phyloP scores from a whole-genome alignment of 2,113 vertebrate species.

The Sylvilagus bachmani region DNA sequence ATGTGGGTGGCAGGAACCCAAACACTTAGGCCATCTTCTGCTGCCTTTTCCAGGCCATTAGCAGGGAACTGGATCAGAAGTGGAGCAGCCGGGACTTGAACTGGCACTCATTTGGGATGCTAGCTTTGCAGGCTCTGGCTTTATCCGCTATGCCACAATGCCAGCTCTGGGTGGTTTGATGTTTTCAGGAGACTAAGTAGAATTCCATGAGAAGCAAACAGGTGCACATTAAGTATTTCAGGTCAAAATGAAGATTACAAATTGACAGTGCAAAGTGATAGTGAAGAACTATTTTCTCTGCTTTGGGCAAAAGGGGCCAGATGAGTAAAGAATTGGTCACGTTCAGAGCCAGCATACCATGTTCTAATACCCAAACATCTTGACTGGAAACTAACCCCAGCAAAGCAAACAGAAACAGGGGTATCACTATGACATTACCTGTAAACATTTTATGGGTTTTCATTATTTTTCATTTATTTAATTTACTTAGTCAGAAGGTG shows the following conservation, averaged over 20 bases:
- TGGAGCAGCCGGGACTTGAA: no score
- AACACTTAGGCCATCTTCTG: no score
- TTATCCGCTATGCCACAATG: no score
- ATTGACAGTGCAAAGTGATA: neutral
- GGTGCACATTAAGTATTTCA: neutral
- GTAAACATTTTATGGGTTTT: neutral
- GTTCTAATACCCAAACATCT: neutral
- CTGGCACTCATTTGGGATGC: no score
- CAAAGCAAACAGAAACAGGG: neutral
- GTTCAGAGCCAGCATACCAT: neutral
- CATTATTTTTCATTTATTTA: no score
- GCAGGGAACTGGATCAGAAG: no score
- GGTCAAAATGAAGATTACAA: slow-evolving; percentile 22
- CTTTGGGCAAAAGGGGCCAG: neutral
- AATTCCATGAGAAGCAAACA: neutral
- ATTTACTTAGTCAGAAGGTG: no score
- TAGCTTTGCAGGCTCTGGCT: no score
- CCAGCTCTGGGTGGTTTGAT: neutral
- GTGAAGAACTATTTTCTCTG: neutral
- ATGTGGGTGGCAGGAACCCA: no score
- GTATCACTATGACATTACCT: neutral
- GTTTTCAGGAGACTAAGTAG: neutral
- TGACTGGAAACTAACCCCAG: neutral
- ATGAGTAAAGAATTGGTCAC: neutral
- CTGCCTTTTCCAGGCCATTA: no score